Evolutionary conservation across 2,113 vertebrate genomes (phyloP), one percentile per base, ranked within the genome.

Genomic region (Pangasianodon gigas): DNA sequence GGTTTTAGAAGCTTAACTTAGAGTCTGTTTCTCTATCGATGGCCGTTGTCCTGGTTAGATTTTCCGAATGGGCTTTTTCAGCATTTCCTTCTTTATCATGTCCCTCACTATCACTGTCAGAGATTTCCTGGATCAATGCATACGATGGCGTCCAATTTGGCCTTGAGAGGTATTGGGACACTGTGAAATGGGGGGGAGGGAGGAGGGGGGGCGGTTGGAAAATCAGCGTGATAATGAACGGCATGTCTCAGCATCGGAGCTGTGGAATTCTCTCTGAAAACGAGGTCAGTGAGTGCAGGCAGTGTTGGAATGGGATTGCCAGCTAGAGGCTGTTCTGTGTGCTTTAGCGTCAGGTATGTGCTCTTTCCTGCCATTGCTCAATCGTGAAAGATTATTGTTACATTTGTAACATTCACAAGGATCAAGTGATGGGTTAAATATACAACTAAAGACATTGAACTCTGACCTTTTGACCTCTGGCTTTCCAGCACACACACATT

Each of bases 271-370:
- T 32, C 44, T 14, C 18, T 37, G 74, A 77, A 32, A 44, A 46
- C 51, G n/a, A 74, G 80, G 81, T 84, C 67, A 84, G 65, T 29
- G 51, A 84, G 67, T 51, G 65, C 79, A 87, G 51, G 84, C 13
- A 1, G 84, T n/a, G 44, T 48, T n/a, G 60, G 13, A 18, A 85
- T 8, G 6, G 46, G 24, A 32, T 65, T 46, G 0, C 1, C 58
- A 48, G 79, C 58, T 3, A 14, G 84, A 46, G 21, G 74, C 41
- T 11, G 41, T 77, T 46, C 41, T 51, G 46, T 6, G 46, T n/a
- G 46, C 6, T 6, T 67, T 16, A 67, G 44, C 11, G 44, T 48
- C 46, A 79, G 46, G 11, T 13, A 11, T 6, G 75, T 26, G 21
- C 24, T 56, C 7, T 10, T 32, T 37, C 18, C 29, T 80, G 24